A percentile compares a stretch with the other conserved stretches of the same genome.
phyloP scores from a whole-genome alignment of 2,888 invertebrate genomes.

The Hypomecis atomaria region DNA sequence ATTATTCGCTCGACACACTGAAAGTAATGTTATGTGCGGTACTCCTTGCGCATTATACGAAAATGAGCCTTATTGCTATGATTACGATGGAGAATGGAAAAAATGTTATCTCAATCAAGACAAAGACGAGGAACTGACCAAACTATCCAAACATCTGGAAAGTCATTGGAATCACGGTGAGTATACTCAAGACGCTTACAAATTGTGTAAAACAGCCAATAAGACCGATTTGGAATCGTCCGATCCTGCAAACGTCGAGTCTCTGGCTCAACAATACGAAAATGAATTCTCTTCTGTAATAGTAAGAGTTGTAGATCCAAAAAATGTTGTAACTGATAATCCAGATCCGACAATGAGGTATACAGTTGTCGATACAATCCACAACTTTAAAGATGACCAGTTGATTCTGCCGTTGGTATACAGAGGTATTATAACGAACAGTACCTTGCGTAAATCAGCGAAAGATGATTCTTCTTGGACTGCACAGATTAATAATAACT shows the following conservation, averaged over 20 bases:
- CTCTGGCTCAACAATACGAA: background rate
- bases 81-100: background rate
- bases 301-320: background rate
- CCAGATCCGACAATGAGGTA: background rate
- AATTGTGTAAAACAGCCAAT: background rate
- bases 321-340: background rate
- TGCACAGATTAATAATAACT: background rate
- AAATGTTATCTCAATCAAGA: background rate
- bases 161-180: background rate
- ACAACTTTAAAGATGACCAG: background rate
- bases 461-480: background rate
- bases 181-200: background rate
- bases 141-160: background rate
- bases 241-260: background rate
- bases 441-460: background rate
- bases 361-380: background rate
- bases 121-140: background rate
- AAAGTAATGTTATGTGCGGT: background rate
- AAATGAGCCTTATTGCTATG: background rate
- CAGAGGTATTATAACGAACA: background rate
- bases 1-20: background rate
- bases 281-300: background rate
- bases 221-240: background rate
- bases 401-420: background rate
- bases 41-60: background rate